phyloP scores from a whole-genome alignment of 2,113 vertebrate species.

The Speoplatyrhinus poulsoni region DNA sequence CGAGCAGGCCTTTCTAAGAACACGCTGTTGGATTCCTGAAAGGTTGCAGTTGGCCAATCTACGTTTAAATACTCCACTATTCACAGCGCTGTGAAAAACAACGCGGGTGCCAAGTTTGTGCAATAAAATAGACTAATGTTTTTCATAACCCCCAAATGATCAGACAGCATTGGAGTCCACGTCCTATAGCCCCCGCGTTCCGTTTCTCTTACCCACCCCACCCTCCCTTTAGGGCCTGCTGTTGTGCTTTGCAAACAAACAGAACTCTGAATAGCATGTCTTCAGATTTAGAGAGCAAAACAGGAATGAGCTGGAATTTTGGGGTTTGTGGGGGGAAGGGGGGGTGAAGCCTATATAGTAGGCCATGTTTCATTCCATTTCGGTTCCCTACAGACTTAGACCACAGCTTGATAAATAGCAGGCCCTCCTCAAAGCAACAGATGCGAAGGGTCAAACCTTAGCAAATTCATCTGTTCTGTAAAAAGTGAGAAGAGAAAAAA shows the following conservation, averaged over 20 bases:
- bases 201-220: too few species aligned
- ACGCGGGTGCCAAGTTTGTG: constrained; percentile 34
- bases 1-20: constrained; percentile 53
- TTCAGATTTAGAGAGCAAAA: constrained; percentile 29
- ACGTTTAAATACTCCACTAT: constrained; percentile 24
- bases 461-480: constrained; percentile 51
- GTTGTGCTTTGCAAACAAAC: constrained; percentile 37
- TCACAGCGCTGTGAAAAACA: constrained; percentile 48
- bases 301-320: constrained; percentile 2
- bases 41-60: constrained; percentile 27
- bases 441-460: constrained; percentile 65
- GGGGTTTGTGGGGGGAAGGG: background rate
- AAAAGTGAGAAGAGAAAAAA: constrained; percentile 23
- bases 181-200: background rate
- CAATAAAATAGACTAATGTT: constrained; percentile 8
- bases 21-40: constrained; percentile 48
- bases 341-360: constrained; percentile 62
- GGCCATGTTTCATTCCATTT: constrained; percentile 54
- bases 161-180: constrained; percentile 24
- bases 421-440: constrained; percentile 71
- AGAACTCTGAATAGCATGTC: constrained; percentile 50
- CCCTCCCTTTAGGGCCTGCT: background rate
- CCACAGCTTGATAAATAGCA: constrained; percentile 72
- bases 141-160: constrained; percentile 12
- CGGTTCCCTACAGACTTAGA: constrained; percentile 58